These are phyloP conservation scores for Scolopax rusticola DNA, from an alignment of 2,797 vertebrate genomes.

Conservation along the genomic window DNA sequence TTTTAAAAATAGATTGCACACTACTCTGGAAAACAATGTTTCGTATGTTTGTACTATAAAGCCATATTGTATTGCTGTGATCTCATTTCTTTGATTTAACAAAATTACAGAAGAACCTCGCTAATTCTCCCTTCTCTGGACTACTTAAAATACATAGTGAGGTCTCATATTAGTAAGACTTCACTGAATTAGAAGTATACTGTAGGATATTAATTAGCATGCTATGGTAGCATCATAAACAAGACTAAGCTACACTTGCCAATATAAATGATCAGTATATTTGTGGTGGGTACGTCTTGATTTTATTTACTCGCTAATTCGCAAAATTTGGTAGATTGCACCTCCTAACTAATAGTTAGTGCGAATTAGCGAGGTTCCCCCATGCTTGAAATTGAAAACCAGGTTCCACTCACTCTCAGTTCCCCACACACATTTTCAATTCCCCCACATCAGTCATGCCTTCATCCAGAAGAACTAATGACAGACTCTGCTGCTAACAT, in stretches of 20 bases:
- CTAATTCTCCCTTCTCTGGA: slow-evolving; percentile 77
- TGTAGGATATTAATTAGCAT: slow-evolving; percentile 53
- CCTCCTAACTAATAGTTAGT: slow-evolving; percentile 48
- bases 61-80: slow-evolving; percentile 72
- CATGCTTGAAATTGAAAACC: slow-evolving; percentile 66
- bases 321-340: slow-evolving; percentile 66
- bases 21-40: slow-evolving; percentile 75
- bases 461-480: slow-evolving; percentile 45
- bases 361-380: slow-evolving; percentile 81
- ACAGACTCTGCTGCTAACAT: slow-evolving; percentile 27
- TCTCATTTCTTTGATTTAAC: slow-evolving; percentile 70
- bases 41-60: slow-evolving; percentile 69
- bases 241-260: slow-evolving; percentile 70
- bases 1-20: slow-evolving; percentile 76
- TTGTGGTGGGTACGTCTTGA: slow-evolving; percentile 38
- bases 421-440: slow-evolving; percentile 39
- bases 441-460: slow-evolving; percentile 62
- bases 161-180: slow-evolving; percentile 61
- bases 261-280: slow-evolving; percentile 16
- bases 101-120: slow-evolving; percentile 79
- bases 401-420: slow-evolving; percentile 65
- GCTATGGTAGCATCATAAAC: slow-evolving; percentile 29
- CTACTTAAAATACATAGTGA: slow-evolving; percentile 56
- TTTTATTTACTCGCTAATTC: slow-evolving; percentile 76
- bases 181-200: slow-evolving; percentile 49